phyloP scores from a whole-genome alignment of 2,797 vertebrate species.

The Adelosebastes latens region DNA sequence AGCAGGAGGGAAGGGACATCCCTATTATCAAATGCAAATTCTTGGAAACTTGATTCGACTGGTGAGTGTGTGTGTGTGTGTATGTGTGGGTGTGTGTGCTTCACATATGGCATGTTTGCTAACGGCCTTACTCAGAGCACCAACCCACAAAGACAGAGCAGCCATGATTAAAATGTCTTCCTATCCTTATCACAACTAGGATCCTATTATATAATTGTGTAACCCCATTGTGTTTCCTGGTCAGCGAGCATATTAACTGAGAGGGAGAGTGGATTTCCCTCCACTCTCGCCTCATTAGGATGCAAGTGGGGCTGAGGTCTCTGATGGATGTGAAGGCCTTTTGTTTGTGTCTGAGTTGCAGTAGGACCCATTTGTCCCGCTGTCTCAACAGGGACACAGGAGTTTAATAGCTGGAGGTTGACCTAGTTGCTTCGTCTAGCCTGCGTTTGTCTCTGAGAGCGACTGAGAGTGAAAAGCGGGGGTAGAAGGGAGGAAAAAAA shows the following conservation, averaged over 20 bases:
- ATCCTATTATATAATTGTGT: slow-evolving; percentile 3
- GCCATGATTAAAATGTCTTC: slow-evolving; percentile 16
- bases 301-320: slow-evolving; percentile 56
- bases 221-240: slow-evolving; percentile 51
- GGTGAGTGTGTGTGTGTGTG: not conserved
- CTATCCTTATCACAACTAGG: slow-evolving; percentile 6
- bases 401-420: slow-evolving; percentile 61
- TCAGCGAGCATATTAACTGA: slow-evolving; percentile 41
- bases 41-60: not conserved
- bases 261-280: slow-evolving; percentile 9
- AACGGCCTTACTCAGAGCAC: not conserved
- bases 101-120: not conserved
- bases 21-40: slow-evolving; percentile 51
- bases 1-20: slow-evolving; percentile 22
- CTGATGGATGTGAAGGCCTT: slow-evolving; percentile 55
- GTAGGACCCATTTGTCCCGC: slow-evolving; percentile 60
- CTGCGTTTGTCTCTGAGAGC: slow-evolving; percentile 44
- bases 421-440: slow-evolving; percentile 67
- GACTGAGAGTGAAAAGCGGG: slow-evolving; percentile 39
- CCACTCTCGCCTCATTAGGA: slow-evolving; percentile 62
- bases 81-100: not conserved
- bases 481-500: not conserved
- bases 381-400: slow-evolving; percentile 51
- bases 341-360: slow-evolving; percentile 59
- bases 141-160: not conserved